These are phyloP conservation scores for Chaetoderma sp. DNA, from an alignment of 2,888 invertebrate species.

Conservation along the genomic window DNA sequence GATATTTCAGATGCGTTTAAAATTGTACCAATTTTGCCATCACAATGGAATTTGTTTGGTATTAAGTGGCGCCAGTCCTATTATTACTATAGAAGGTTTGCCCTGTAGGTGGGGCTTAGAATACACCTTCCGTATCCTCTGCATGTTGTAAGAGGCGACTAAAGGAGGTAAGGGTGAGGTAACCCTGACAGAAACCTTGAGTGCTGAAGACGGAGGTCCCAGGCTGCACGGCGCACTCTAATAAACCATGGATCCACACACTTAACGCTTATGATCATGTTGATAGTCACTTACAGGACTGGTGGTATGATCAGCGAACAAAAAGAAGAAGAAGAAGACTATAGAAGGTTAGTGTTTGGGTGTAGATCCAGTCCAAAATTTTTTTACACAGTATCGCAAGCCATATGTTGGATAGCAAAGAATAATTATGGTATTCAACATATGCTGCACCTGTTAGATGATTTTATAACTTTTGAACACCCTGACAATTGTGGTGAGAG, in stretches of 20 bases:
- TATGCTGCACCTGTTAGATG: neutral
- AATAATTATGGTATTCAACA: neutral
- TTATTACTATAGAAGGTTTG: neutral
- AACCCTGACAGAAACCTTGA: too few species aligned
- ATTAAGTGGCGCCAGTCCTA: neutral
- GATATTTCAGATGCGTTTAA: neutral
- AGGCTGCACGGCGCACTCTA: too few species aligned
- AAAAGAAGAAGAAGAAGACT: too few species aligned
- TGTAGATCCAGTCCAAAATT: neutral
- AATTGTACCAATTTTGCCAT: neutral
- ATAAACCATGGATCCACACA: too few species aligned
- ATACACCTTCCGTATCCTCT: too few species aligned
- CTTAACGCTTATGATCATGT: too few species aligned
- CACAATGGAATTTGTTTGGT: neutral
- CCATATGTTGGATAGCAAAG: neutral
- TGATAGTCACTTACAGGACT: too few species aligned
- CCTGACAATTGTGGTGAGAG: neutral
- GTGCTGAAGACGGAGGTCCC: too few species aligned
- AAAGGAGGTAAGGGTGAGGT: too few species aligned
- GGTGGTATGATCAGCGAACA: too few species aligned
- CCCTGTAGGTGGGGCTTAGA: too few species aligned
- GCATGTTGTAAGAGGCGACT: too few species aligned
- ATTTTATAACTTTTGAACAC: neutral
- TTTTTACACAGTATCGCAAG: neutral
- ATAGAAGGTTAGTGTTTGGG: neutral